Evolutionary conservation across 2,113 vertebrate species (phyloP), one percentile per base, ranked within the genome.

Genomic region (Clarias batrachus): DNA sequence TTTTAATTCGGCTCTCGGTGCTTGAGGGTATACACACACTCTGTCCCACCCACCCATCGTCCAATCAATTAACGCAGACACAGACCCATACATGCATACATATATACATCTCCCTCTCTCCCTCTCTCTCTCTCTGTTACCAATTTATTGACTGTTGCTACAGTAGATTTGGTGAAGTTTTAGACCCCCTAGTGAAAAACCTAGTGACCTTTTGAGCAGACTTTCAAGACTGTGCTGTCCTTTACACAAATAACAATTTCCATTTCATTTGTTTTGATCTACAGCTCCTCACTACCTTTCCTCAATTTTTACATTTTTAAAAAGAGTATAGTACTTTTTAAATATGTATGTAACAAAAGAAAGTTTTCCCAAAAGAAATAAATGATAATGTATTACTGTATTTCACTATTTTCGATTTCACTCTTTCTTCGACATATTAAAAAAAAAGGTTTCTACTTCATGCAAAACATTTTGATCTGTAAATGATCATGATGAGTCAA

Each of bases 1-100:
- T 92, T 91, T 91, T 91, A 92, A 92, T 91, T 92, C 88, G 83
- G 86, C 62, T 86, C 81, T 2, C n/a, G 66, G 86, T 74, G 88
- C 89, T 92, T 54, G 63, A 86, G 90, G 91, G 88, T 89, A 90
- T 78, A 59, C 21, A 70, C 63, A 23, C 78, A 84, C 76, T 74
- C 83, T 86, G 68, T 56, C 85, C 88, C 87, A 2, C 88, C 87
- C 77, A 84, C 85, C 88, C 60, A 73, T 77, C 89, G 66, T 57
- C 89, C 87, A 84, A 91, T 91, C 89, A 92, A 88, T 92, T 90
- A 91, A 71, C 56, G 56, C 59, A 85, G 60, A 83, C 74, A 77
- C 41, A 89, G 88, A 65, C 27, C 77, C 48, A 60, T 68, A 88
- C 81, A n/a, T 70, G 76, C 48, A 60, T 68, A 88, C 81, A n/a